phyloP scores from a whole-genome alignment of 2,113 vertebrate species.

The Azemiops feae region DNA sequence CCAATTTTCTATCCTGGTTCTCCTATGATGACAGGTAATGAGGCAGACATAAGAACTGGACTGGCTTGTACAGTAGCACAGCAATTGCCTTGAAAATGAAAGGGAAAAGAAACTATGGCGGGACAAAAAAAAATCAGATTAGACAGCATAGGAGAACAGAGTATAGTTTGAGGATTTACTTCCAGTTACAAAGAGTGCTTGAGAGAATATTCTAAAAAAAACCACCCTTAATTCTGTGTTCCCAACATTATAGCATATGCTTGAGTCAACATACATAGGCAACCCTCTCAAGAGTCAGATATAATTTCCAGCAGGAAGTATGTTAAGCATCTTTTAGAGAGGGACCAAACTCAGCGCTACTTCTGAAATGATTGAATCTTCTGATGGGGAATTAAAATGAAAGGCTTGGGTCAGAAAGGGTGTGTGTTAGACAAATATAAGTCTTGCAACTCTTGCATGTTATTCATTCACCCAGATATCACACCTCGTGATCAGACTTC shows the following conservation, averaged over 20 bases:
- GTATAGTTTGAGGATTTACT: not conserved
- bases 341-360: not conserved
- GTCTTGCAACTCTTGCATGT: not conserved
- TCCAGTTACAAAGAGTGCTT: not conserved
- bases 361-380: not conserved
- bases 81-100: not conserved
- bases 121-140: not conserved
- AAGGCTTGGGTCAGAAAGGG: not conserved
- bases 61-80: not conserved
- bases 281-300: not conserved
- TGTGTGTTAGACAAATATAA: not conserved
- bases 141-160: not conserved
- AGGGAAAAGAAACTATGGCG: not conserved
- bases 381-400: not conserved
- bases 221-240: not conserved
- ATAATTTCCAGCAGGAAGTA: not conserved
- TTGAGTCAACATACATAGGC: not conserved
- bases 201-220: not conserved
- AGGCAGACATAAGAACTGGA: constrained; percentile 14
- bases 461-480: not conserved
- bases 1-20: not conserved
- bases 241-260: not conserved
- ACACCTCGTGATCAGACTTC: not conserved
- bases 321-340: not conserved
- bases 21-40: not conserved